Conservation (phyloP, 2,888 invertebrate genomes). For the Mimumesa dahlbomi region DNA sequence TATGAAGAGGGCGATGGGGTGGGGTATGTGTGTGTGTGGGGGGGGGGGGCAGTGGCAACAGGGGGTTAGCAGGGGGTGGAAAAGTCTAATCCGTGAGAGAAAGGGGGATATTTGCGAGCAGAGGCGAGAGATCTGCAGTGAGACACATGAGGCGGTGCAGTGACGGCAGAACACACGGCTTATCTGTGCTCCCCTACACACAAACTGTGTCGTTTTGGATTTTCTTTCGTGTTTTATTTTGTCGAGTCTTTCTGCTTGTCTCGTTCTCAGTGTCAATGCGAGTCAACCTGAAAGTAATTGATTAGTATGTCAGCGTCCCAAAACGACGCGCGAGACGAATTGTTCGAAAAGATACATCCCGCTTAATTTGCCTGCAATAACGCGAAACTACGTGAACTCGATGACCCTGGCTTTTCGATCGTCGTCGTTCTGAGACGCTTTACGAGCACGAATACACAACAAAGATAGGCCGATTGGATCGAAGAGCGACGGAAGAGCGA, state of each 20-base stretch:
- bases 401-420: no score
- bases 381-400: no score
- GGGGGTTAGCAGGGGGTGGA: no score
- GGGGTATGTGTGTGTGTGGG: no score
- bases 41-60: no score
- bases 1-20: no score
- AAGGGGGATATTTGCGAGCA: conserved; percentile 61
- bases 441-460: conserved; percentile 60
- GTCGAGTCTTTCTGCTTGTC: conserved; percentile 58
- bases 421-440: conserved; percentile 22
- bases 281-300: conserved; percentile 72
- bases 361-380: no score
- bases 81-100: conserved; percentile 57
- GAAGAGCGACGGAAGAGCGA: conserved; percentile 34
- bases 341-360: background rate
- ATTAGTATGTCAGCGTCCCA: conserved; percentile 63
- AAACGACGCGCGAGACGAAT: conserved; percentile 24
- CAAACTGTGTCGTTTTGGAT: conserved; percentile 51
- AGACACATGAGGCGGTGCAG: conserved; percentile 75
- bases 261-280: conserved; percentile 62
- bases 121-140: conserved; percentile 67
- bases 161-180: conserved; percentile 70
- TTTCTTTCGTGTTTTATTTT: conserved; percentile 31
- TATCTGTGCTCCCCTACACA: conserved; percentile 72
- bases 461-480: conserved; percentile 57